Evolutionary conservation across 2,113 vertebrate genomes (phyloP), one percentile per base, ranked within the genome.

Genomic region (Rhipidura dahli): DNA sequence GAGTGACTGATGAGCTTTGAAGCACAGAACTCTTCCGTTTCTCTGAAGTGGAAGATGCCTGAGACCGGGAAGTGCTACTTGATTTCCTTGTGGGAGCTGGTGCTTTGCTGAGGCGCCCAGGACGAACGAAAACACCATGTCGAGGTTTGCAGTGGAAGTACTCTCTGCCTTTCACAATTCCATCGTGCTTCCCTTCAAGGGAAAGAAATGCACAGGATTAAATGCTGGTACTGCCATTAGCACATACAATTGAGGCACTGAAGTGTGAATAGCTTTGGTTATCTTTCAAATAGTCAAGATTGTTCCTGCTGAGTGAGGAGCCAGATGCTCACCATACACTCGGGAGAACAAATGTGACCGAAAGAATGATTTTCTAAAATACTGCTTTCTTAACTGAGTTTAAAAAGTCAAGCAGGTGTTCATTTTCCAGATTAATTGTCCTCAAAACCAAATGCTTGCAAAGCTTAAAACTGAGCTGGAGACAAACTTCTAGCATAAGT

Each of bases 91-190:
- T 12, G 60, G 96, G 77, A 76, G 97, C 97, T 47, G 98, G 97
- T n/a, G 98, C 97, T 97, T 97, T 98, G 88, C 97, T 98, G 83
- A 98, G 98, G 82, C 97, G 97, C 57, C 97, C 97, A 1, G 98
- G 99, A 81, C 98, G 98, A 83, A 98, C 98, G 20, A 98, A 99
- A 90, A 98, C 89, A 2, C 98, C 97, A 5, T 98, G 98, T 44
- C 97, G 98, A 2, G 98, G 98, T n/a, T 98, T 97, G 89, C 98
- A 98, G 83, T 98, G 98, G 98, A 99, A 98, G 72, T 98, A 98
- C 80, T 98, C 97, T 94, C 98, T 98, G 37, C 98, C 98, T 97
- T 98, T 98, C 84, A 99, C 98, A 40, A 98, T 98, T 82, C 98
- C 98, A 18, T 98, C 96, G 49, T 98, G 98, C 94, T 98, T 98